Base-by-base conservation (phyloP, 2,113 vertebrate species). In the Speoplatyrhinus poulsoni region DNA sequence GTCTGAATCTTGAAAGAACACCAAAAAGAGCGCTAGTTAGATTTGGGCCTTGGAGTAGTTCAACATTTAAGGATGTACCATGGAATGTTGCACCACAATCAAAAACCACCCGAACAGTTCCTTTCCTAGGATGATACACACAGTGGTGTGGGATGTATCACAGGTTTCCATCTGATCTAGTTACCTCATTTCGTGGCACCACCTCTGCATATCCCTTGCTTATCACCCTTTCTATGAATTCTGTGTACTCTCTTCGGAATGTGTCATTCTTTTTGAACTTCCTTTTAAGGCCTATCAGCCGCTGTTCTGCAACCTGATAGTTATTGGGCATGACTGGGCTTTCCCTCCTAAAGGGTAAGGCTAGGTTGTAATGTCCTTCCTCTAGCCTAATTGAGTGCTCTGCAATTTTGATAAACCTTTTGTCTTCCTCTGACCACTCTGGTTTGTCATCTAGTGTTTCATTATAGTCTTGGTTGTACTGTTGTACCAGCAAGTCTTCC, bases 121-220 rank as follows among this genome's bases (percentile, higher is more conserved):
- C 12, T 4, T 72, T 72, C 26, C 62, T 17, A 1, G 54, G 64
- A 46, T 72, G 75, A 47, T 56, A 65, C 1, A 74, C 60, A 3
- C 76, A 16, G 26, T 65, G 70, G 50, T 69, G 71, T 52, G 65
- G 70, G 1, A 74, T 65, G 13, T 71, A 71, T 12, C 41, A 79
- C 3, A 77, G 6, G 8, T 32, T 62, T 4, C 48, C 58, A 36
- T 33, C 47, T 61, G 3, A 8, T 46, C 12, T 41, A 46, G 36
- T 46, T 3, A 54, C 16, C 3, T 58, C 32, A 13, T 16, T 16
- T 36, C 53, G 11, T 33, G 57, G 26, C 9, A 59, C 57, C 8
- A 5, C 26, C 6, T 59, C 47, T 15, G 70, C 48, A 52, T 65
- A 49, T 1, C 57, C 62, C 1, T 5, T 46, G 19, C 33, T 26